Base-by-base conservation (phyloP, 2,113 vertebrate species). In the Nyctibius bracteatus region DNA sequence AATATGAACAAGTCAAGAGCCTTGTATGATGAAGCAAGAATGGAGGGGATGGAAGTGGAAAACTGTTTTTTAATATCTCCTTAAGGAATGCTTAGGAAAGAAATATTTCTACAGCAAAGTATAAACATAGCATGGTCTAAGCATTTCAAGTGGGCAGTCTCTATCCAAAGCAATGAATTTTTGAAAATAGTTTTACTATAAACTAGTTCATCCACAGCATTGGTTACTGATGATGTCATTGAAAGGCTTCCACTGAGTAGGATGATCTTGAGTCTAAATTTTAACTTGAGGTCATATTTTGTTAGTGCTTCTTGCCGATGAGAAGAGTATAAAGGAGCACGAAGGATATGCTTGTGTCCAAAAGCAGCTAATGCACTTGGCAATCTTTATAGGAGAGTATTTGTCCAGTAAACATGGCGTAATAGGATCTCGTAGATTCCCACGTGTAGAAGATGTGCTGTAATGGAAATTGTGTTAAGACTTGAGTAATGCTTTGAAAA, bases 381-480 rank as follows among this genome's bases (percentile, higher is more conserved):
- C 91, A 86, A 5, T 78, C 51, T 77, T 75, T 28, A 3, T 31
- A 31, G 52, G 66, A 67, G 62, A n/a, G 31, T 70, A 52, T 96
- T 88, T 94, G 83, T 87, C 83, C 89, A 74, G 57, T 92, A 96
- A 94, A 90, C 25, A n/a, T 70, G 63, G 68, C 68, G 95, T 96
- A 81, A 90, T 66, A 82, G 87, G 77, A 95, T 81, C 80, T 65
- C 51, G 43, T 74, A 57, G 62, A 47, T 94, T 86, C 80, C 67
- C 88, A 62, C 79, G 70, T 66, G 58, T 14, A 59, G 75, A 39
- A 6, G 67, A 46, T 63, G 39, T 78, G 65, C 57, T 94, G 72
- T 81, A 94, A 74, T 86, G 84, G 88, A 92, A 96, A 90, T 94
- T 15, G 28, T 81, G 46, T 85, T 75, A 71, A 68, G 71, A 46